Conservation (phyloP, 2,797 vertebrate genomes). For the Falco concolor region DNA sequence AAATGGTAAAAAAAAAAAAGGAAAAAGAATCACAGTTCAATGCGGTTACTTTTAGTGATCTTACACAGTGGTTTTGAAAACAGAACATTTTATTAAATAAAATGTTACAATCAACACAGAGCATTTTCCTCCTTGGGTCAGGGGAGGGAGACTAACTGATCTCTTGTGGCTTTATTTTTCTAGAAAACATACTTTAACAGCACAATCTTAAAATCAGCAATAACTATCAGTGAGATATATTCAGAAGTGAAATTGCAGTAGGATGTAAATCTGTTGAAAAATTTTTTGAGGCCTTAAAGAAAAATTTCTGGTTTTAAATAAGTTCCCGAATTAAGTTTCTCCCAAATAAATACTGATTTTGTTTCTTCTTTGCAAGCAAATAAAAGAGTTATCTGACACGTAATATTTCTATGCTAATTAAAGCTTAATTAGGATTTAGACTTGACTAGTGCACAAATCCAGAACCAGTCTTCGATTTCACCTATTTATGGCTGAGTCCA, state of each 20-base stretch:
- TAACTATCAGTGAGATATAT: background rate
- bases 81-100: background rate
- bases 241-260: background rate
- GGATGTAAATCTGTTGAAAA: background rate
- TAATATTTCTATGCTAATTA: background rate
- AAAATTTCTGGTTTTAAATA: background rate
- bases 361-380: background rate
- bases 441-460: background rate
- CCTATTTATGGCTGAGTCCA: background rate
- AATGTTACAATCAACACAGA: background rate
- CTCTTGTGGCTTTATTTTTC: background rate
- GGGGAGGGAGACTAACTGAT: background rate
- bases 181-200: background rate
- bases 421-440: background rate
- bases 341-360: background rate
- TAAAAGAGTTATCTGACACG: background rate
- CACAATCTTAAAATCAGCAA: background rate
- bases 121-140: background rate
- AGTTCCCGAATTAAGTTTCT: background rate
- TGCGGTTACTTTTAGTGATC: background rate
- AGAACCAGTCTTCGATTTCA: background rate
- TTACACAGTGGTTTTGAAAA: background rate
- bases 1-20: background rate
- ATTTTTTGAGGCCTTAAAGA: background rate
- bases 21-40: background rate